Evolutionary conservation across 2,113 vertebrate species (phyloP).

Genomic region (Cyanoliseus patagonus): DNA sequence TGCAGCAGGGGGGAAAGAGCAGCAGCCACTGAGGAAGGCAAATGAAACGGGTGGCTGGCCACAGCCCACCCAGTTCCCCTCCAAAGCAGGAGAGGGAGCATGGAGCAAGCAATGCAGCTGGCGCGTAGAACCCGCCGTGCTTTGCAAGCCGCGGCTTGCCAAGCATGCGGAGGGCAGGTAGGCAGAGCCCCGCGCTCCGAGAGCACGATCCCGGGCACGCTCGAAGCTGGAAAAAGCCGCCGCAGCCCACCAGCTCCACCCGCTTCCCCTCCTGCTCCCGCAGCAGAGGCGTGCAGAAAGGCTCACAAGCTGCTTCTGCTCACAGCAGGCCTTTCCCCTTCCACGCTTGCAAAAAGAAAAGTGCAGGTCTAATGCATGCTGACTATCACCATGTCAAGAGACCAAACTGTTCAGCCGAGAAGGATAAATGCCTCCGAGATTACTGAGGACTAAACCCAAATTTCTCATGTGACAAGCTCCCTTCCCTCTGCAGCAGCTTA

Average conservation of each 20-base stretch:
- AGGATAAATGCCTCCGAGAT: background rate
- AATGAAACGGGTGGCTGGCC: background rate
- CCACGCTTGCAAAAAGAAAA: background rate
- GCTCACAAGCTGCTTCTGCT: background rate
- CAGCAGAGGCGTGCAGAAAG: background rate
- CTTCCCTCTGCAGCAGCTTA: background rate
- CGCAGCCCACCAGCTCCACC: background rate
- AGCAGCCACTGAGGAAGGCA: background rate
- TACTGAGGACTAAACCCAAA: background rate
- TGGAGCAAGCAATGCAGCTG: background rate
- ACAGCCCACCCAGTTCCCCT: background rate
- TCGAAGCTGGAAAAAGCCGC: background rate
- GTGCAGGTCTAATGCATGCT: background rate
- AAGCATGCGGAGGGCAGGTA: background rate
- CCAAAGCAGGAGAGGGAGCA: background rate
- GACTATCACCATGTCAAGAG: background rate
- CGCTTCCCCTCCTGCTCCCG: background rate
- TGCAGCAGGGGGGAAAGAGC: fast-evolving
- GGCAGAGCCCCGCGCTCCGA: background rate
- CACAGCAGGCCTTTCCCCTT: background rate
- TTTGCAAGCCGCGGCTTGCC: background rate
- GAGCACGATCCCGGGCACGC: background rate
- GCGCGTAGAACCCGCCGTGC: background rate
- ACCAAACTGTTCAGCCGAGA: background rate
- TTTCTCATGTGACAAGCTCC: background rate